These are phyloP conservation scores for Drosophila mettleri DNA, from an alignment of 2,888 invertebrate genomes.

Conservation along the genomic window DNA sequence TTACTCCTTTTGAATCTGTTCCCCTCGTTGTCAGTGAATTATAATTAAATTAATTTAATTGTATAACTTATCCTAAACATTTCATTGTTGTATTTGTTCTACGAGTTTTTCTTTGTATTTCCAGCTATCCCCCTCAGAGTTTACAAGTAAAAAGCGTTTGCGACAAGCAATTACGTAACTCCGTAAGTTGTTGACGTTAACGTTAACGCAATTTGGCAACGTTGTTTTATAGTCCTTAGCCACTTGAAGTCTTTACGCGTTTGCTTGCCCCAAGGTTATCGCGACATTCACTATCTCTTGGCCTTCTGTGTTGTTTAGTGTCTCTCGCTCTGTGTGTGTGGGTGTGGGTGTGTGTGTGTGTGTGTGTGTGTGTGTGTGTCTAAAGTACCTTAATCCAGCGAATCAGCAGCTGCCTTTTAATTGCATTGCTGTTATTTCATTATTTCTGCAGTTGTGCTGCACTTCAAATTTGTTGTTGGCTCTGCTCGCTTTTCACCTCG, in stretches of 20 bases:
- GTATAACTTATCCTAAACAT: background rate
- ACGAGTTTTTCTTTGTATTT: background rate
- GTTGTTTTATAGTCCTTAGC: slow-evolving; percentile 47
- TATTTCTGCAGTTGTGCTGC: slow-evolving; percentile 64
- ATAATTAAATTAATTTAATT: background rate
- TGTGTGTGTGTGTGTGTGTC: slow-evolving; percentile 22
- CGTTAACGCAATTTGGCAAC: slow-evolving; percentile 51
- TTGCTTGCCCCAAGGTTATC: slow-evolving; percentile 57
- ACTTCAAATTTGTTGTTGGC: slow-evolving; percentile 56
- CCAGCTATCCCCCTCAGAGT: background rate
- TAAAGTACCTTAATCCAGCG: slow-evolving; percentile 50
- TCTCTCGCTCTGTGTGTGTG: background rate
- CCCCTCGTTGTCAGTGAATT: too few relatives aligned
- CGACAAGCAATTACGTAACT: slow-evolving; percentile 54
- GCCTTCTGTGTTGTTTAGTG: slow-evolving; percentile 10
- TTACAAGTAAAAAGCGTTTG: slow-evolving; percentile 15
- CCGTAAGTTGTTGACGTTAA: slow-evolving; percentile 51
- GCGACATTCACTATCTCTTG: slow-evolving; percentile 36
- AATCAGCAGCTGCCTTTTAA: slow-evolving; percentile 76
- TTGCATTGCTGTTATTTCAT: slow-evolving; percentile 77
- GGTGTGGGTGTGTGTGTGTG: background rate
- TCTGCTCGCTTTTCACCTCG: background rate
- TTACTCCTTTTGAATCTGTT: too few relatives aligned
- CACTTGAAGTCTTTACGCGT: slow-evolving; percentile 40
- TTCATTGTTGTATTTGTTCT: background rate